Evolutionary conservation across 2,888 invertebrate genomes (phyloP).

Genomic region (Hemaris fuciformis): DNA sequence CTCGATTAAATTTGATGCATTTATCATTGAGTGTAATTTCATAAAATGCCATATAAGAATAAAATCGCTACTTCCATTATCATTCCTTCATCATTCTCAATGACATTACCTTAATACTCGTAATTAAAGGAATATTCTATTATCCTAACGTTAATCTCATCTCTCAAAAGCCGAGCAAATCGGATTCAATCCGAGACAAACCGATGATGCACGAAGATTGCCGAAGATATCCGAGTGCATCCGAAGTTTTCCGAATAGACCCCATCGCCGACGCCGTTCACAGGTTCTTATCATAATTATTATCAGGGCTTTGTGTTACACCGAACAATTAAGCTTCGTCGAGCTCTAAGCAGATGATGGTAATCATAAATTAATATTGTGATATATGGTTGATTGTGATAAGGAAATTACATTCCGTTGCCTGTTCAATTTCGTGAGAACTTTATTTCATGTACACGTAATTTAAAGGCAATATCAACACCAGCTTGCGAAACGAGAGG

Average conservation of each 20-base stretch:
- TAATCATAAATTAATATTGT: neutral
- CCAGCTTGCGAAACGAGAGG: too few species aligned
- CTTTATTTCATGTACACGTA: too few species aligned
- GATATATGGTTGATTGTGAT: neutral
- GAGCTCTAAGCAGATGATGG: neutral
- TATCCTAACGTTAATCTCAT: neutral
- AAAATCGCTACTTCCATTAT: too few species aligned
- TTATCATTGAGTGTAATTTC: too few species aligned
- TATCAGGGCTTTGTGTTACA: neutral
- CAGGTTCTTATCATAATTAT: slow-evolving; percentile 1
- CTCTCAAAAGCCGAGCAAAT: neutral
- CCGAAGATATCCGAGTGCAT: neutral
- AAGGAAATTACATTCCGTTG: neutral
- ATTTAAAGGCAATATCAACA: too few species aligned
- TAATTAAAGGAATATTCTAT: neutral
- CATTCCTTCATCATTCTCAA: neutral
- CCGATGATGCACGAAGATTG: neutral
- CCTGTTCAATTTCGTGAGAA: too few species aligned
- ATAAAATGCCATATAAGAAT: too few species aligned
- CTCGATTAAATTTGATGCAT: too few species aligned
- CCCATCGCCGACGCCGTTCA: neutral
- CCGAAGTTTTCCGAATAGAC: neutral
- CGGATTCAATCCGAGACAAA: neutral
- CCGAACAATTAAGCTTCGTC: slow-evolving; percentile 19
- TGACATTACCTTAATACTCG: neutral